phyloP scores from a whole-genome alignment of 2,888 invertebrate species.

The Coleophora flavipennella region DNA sequence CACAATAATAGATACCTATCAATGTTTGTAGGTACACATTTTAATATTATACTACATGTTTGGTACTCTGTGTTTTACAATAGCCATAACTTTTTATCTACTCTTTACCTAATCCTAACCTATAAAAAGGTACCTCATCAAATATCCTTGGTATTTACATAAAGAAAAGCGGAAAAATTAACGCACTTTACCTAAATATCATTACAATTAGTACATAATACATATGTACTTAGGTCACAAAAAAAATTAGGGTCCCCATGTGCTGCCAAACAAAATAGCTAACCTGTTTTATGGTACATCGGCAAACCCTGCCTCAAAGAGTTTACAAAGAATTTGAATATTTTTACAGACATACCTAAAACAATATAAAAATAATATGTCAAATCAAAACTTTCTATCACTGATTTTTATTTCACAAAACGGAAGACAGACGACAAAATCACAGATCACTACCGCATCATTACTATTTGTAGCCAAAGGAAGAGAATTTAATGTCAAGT shows the following conservation, averaged over 20 bases:
- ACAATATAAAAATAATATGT: not conserved
- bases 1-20: too few species aligned
- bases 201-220: not conserved
- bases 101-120: not conserved
- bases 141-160: not conserved
- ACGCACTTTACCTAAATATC: not conserved
- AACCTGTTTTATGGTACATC: conserved; percentile 50
- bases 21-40: too few species aligned
- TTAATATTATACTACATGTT: too few species aligned
- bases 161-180: not conserved
- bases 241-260: conserved; percentile 1
- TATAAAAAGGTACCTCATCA: not conserved
- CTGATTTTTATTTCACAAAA: too few species aligned
- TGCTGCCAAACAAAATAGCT: conserved; percentile 17
- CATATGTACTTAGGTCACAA: not conserved
- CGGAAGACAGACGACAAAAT: too few species aligned
- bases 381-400: not conserved
- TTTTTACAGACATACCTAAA: conserved; percentile 57
- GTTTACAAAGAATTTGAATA: conserved; percentile 48
- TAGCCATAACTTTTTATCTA: too few species aligned
- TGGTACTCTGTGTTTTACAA: too few species aligned
- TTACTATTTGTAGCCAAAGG: too few species aligned
- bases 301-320: conserved; percentile 43
- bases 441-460: too few species aligned
- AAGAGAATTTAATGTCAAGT: too few species aligned